Percentiles rank a stretch among this genome's conserved stretches.
Conservation (phyloP, 1,140 invertebrate genomes). For the Agrypnia vestita region DNA sequence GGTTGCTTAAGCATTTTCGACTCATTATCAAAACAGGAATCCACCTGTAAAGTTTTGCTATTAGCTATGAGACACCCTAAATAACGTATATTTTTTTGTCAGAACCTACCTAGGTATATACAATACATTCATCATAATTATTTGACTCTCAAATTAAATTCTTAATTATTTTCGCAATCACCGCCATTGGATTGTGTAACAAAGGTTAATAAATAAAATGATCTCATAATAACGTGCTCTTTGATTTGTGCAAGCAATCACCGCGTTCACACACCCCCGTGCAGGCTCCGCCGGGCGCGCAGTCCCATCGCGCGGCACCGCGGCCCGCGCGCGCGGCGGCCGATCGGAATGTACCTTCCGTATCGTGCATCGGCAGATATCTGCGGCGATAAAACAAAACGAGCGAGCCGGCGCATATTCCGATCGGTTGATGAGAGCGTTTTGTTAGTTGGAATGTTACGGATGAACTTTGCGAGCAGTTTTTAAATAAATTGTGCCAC, state of each 20-base stretch:
- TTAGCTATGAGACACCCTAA: no score
- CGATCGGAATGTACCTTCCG: slow-evolving; percentile 10
- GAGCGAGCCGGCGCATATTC: neutral
- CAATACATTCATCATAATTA: no score
- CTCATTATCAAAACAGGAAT: no score
- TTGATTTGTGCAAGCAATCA: slow-evolving; percentile 28
- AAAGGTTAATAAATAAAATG: slow-evolving; percentile 27
- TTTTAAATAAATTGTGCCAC: neutral
- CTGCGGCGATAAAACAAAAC: slow-evolving; percentile 16
- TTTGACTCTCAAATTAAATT: no score
- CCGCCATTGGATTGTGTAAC: neutral
- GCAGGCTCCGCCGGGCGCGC: neutral
- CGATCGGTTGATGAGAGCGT: slow-evolving; percentile 14
- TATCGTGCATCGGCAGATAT: slow-evolving; percentile 11
- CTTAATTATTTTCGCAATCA: neutral
- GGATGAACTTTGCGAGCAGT: neutral
- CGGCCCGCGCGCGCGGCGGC: neutral
- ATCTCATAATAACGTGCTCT: slow-evolving; percentile 18
- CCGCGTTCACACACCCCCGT: slow-evolving; percentile 16
- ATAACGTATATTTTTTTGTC: no score
- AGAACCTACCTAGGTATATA: no score
- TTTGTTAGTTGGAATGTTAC: slow-evolving; percentile 25
- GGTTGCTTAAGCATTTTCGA: no score
- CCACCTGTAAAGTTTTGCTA: no score
- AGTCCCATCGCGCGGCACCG: neutral